These are phyloP conservation scores for Stenoptilia bipunctidactyla DNA, from an alignment of 2,888 invertebrate species.

Conservation along the genomic window DNA sequence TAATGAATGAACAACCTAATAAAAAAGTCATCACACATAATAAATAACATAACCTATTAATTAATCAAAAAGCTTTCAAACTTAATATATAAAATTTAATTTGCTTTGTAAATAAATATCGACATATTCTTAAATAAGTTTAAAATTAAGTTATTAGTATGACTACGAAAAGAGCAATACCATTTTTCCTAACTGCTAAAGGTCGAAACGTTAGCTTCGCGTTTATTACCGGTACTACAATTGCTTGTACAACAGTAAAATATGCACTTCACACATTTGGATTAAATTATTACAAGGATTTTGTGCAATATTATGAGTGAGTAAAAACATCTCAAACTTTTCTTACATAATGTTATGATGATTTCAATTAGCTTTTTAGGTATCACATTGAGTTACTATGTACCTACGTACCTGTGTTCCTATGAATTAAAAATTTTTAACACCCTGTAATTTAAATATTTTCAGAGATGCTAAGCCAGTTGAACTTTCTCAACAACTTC, in stretches of 20 bases:
- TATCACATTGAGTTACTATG: too few relatives aligned
- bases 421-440: slow-evolving; percentile 2
- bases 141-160: too few relatives aligned
- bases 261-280: slow-evolving; percentile 74
- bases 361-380: slow-evolving; percentile 10
- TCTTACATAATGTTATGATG: too few relatives aligned
- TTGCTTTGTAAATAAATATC: too few relatives aligned
- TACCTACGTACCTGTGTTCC: neutral
- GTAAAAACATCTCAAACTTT: too few relatives aligned
- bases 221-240: slow-evolving; percentile 46
- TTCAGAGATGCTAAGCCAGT: slow-evolving; percentile 73
- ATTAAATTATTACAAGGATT: slow-evolving; percentile 71
- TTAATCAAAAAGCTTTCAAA: too few relatives aligned
- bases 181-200: slow-evolving; percentile 67
- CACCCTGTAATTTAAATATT: slow-evolving; percentile 15
- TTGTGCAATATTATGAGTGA: slow-evolving; percentile 77
- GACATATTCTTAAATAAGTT: too few relatives aligned
- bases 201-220: slow-evolving; percentile 67
- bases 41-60: too few relatives aligned
- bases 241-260: slow-evolving; percentile 63
- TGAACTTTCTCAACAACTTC: slow-evolving; percentile 59
- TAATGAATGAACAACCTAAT: too few relatives aligned
- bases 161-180: slow-evolving; percentile 35
- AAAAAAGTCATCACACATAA: too few relatives aligned
- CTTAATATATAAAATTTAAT: too few relatives aligned